A percentile compares a stretch with the other conserved stretches of the same genome.
phyloP scores from a whole-genome alignment of 2,113 vertebrate genomes.

The Trogon melanurus region DNA sequence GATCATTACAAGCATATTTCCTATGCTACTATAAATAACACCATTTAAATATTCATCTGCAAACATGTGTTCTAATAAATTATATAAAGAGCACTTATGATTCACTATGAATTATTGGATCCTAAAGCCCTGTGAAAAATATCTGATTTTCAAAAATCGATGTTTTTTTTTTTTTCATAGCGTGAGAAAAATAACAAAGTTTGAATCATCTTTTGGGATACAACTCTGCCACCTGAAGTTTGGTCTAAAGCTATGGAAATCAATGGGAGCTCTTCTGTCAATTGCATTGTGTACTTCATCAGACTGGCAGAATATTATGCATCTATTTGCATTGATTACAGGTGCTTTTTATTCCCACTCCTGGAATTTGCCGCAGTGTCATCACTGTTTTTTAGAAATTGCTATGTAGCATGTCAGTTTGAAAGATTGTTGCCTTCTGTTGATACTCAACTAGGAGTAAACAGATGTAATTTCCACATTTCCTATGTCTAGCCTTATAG shows the following conservation, averaged over 20 bases:
- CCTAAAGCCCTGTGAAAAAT: neutral
- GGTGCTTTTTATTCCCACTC: neutral
- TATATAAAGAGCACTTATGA: neutral
- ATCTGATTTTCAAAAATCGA: neutral
- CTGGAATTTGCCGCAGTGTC: neutral
- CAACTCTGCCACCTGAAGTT: neutral
- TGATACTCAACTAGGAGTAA: neutral
- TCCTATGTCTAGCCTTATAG: neutral
- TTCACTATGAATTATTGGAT: constrained; percentile 14
- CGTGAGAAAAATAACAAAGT: neutral
- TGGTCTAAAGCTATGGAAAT: neutral
- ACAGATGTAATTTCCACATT: neutral
- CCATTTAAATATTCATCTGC: constrained; percentile 14
- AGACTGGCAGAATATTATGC: constrained; percentile 25
- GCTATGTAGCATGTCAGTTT: neutral
- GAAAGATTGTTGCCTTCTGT: neutral
- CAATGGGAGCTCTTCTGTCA: constrained; percentile 2
- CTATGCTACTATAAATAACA: constrained; percentile 16
- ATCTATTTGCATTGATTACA: constrained; percentile 44
- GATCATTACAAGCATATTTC: neutral
- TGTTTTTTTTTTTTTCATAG: neutral
- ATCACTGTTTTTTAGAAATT: neutral
- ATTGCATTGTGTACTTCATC: constrained; percentile 20
- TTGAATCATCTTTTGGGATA: neutral
- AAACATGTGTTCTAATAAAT: constrained; percentile 25